phyloP scores from a whole-genome alignment of 2,113 vertebrate species.

The Clarias macrocephalus region DNA sequence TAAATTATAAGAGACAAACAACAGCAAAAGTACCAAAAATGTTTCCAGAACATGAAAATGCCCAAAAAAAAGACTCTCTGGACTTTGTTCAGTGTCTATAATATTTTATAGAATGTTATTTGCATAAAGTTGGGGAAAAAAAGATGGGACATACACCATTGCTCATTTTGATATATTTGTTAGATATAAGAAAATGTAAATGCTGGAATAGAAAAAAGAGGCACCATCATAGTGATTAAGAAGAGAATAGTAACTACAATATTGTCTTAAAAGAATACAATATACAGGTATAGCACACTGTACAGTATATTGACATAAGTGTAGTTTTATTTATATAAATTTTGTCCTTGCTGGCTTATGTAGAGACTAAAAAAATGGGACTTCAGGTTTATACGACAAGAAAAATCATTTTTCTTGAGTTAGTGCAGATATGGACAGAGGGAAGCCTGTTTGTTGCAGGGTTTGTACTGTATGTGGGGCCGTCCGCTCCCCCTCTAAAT shows the following conservation, averaged over 20 bases:
- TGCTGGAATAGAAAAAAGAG: background rate
- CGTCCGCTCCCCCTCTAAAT: too few relatives aligned
- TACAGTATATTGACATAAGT: background rate
- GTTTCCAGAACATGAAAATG: background rate
- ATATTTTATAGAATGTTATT: background rate
- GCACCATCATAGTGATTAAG: background rate
- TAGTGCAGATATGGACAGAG: too few relatives aligned
- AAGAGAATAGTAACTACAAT: background rate
- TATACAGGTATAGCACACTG: background rate
- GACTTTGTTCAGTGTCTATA: background rate
- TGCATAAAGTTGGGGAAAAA: background rate
- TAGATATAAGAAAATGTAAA: background rate
- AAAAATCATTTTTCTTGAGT: too few relatives aligned
- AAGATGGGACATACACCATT: background rate
- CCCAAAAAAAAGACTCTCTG: background rate
- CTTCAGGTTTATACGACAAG: background rate
- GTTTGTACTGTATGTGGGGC: too few relatives aligned
- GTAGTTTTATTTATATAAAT: background rate
- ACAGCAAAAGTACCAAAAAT: background rate
- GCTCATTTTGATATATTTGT: background rate
- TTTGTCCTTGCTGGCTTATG: background rate
- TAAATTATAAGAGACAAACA: background rate
- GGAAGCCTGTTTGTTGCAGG: too few relatives aligned
- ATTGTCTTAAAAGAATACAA: background rate
- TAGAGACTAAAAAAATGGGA: conserved; percentile 2